A percentile compares a stretch with the other conserved stretches of the same genome.
These are phyloP conservation scores for Raphicerus campestris DNA, from an alignment of 2,113 vertebrate genomes.

Conservation along the genomic window DNA sequence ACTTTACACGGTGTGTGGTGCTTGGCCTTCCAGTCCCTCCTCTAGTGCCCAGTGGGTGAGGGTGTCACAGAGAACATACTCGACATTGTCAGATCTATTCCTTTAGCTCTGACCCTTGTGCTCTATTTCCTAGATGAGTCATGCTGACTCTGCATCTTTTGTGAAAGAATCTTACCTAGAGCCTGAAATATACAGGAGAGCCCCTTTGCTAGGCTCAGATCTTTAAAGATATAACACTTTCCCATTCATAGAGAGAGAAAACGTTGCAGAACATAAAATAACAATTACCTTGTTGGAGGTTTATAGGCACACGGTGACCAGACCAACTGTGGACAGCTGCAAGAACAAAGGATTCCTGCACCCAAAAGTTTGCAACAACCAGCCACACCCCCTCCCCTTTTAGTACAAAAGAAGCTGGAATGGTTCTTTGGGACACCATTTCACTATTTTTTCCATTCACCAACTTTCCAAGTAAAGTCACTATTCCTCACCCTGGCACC, in stretches of 20 bases:
- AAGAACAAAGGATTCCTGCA: background rate
- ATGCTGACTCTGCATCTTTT: background rate
- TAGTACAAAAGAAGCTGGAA: background rate
- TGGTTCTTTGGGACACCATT: background rate
- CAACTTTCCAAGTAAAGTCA: background rate
- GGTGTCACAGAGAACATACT: background rate
- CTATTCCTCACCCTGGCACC: background rate
- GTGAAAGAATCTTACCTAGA: background rate
- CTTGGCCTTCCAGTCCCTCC: too few species aligned
- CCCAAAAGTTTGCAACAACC: background rate
- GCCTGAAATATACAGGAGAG: background rate
- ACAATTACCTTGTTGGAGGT: background rate
- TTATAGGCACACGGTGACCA: background rate
- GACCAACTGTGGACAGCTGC: background rate
- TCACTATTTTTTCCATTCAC: background rate
- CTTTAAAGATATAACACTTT: background rate
- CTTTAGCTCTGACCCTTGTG: background rate
- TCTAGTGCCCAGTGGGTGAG: background rate
- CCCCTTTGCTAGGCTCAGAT: background rate
- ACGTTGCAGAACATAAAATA: background rate
- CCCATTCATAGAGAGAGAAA: background rate
- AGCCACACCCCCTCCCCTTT: background rate
- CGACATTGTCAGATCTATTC: background rate
- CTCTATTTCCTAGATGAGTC: background rate
- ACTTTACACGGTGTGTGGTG: rapidly evolving